Conservation (phyloP, 2,797 vertebrate genomes). For the Falco peregrinus region DNA sequence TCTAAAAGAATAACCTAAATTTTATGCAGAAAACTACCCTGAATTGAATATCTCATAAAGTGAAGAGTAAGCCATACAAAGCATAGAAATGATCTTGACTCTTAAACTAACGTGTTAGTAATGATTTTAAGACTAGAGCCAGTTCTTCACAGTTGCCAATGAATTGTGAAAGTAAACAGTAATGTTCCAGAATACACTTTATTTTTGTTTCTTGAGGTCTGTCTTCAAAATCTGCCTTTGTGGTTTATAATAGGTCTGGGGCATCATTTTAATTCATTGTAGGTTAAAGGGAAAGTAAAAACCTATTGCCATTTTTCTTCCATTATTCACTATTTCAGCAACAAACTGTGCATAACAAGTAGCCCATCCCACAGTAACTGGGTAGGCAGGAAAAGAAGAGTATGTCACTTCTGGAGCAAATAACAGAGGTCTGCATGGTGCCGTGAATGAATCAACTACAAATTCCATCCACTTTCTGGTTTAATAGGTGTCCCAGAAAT, state of each 20-base stretch:
- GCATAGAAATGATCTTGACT: not conserved
- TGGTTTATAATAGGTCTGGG: not conserved
- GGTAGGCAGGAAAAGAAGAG: not conserved
- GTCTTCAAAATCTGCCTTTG: not conserved
- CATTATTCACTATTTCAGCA: not conserved
- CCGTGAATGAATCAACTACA: not conserved
- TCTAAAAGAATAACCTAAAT: conserved; percentile 15
- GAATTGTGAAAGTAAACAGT: not conserved
- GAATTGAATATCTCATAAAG: not conserved
- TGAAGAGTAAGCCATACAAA: not conserved
- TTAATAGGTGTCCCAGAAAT: not conserved
- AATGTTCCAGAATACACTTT: not conserved
- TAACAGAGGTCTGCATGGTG: not conserved
- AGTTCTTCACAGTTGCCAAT: conserved; percentile 9
- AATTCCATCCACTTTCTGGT: not conserved
- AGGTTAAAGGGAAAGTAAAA: not conserved
- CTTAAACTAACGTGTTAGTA: not conserved
- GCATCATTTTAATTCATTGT: not conserved
- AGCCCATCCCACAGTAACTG: not conserved
- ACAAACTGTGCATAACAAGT: not conserved
- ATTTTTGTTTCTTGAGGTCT: not conserved
- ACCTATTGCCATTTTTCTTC: not conserved
- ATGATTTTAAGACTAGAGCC: conserved; percentile 6
- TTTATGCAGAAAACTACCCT: conserved; percentile 28
- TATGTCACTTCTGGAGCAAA: not conserved